These are phyloP conservation scores for Siphamia tubifer DNA, from an alignment of 2,113 vertebrate genomes.

Conservation along the genomic window DNA sequence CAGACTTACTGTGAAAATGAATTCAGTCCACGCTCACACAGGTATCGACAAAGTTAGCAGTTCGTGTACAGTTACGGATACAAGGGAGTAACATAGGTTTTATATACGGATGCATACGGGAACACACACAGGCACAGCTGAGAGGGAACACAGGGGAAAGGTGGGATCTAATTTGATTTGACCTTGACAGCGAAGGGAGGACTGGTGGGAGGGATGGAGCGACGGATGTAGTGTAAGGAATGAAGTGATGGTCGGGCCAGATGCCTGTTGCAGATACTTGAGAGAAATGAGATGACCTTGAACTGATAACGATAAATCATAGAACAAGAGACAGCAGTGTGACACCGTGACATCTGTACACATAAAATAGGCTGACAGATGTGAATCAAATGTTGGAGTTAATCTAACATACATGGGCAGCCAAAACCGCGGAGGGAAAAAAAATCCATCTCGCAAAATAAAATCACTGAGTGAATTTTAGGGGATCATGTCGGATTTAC, in stretches of 20 bases:
- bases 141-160: conserved; percentile 76
- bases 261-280: conserved; percentile 74
- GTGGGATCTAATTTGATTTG: conserved; percentile 84
- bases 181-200: conserved; percentile 84
- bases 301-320: conserved; percentile 64
- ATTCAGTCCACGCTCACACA: conserved; percentile 35
- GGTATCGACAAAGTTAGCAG: conserved; percentile 19
- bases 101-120: conserved; percentile 16
- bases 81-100: conserved; percentile 19
- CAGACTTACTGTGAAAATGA: conserved; percentile 22
- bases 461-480: not conserved
- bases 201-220: conserved; percentile 6
- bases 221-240: conserved; percentile 45
- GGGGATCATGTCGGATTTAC: not conserved
- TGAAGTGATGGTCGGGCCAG: conserved; percentile 54
- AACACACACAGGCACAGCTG: conserved; percentile 8
- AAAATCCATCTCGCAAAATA: not conserved
- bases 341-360: conserved; percentile 45
- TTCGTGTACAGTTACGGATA: conserved; percentile 28
- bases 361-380: conserved; percentile 31
- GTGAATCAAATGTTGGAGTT: conserved; percentile 33
- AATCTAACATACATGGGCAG: conserved; percentile 22
- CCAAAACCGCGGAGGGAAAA: too few species aligned
- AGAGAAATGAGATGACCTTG: conserved; percentile 68
- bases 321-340: conserved; percentile 27